These are phyloP conservation scores for Tanypteryx hageni DNA, from an alignment of 2,888 invertebrate genomes.

Conservation along the genomic window DNA sequence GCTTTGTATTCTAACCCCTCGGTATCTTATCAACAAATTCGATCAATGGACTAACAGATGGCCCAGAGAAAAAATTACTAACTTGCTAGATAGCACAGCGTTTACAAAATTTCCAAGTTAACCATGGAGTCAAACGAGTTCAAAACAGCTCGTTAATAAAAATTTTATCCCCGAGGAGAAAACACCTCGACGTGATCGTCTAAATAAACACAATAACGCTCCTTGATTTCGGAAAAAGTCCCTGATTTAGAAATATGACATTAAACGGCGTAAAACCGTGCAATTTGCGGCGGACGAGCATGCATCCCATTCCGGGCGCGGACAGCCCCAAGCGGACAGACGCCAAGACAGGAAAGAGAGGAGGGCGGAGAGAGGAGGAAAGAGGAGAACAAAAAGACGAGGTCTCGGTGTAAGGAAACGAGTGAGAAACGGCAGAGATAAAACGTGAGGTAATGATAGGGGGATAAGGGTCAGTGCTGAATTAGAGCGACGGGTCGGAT, in stretches of 20 bases:
- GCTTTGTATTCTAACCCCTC: too few species aligned
- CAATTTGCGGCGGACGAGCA: not conserved
- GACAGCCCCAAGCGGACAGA: not conserved
- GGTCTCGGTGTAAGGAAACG: not conserved
- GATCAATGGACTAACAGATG: too few species aligned
- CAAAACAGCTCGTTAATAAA: not conserved
- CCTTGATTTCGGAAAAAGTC: slow-evolving; percentile 2
- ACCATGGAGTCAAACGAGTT: not conserved
- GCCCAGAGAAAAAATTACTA: too few species aligned
- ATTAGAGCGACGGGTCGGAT: not conserved
- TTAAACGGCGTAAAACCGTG: slow-evolving; percentile 20
- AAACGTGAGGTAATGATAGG: not conserved
- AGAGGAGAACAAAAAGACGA: too few species aligned
- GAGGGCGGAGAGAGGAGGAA: too few species aligned
- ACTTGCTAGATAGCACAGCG: too few species aligned
- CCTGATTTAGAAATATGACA: slow-evolving; percentile 18
- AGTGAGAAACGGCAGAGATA: not conserved
- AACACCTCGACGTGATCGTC: not conserved
- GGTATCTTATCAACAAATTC: too few species aligned
- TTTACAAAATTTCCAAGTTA: too few species aligned
- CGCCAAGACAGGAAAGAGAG: too few species aligned
- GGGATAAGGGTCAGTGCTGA: slow-evolving; percentile 14
- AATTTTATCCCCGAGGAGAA: not conserved
- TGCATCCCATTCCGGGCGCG: not conserved
- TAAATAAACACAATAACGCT: slow-evolving; percentile 32